A percentile compares a stretch with the other conserved stretches of the same genome.
These are phyloP conservation scores for Sipha maydis DNA, from an alignment of 2,888 invertebrate species.

Conservation along the genomic window DNA sequence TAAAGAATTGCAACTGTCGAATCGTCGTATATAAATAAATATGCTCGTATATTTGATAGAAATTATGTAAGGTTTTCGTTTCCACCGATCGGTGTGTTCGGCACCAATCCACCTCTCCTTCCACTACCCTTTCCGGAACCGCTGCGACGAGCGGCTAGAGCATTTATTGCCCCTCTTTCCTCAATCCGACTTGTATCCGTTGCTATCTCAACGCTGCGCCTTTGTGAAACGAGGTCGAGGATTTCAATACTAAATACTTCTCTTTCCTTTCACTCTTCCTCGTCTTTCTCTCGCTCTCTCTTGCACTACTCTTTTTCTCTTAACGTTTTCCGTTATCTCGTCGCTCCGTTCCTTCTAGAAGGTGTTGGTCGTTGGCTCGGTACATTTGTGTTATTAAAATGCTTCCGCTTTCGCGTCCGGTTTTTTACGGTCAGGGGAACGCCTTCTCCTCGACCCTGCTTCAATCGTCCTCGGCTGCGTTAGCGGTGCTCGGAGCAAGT, in stretches of 20 bases:
- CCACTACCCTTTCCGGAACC: neutral
- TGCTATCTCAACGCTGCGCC: slow-evolving; percentile 1
- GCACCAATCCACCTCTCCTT: neutral
- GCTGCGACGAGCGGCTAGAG: neutral
- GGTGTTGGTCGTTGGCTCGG: neutral
- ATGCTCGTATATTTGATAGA: neutral
- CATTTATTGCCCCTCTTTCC: neutral
- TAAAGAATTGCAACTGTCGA: neutral
- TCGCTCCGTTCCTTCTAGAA: neutral
- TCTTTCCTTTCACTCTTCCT: neutral
- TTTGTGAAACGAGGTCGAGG: slow-evolving; percentile 25
- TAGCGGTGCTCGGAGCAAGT: neutral
- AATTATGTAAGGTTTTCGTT: slow-evolving; percentile 30
- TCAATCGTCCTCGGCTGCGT: neutral
- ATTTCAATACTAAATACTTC: neutral
- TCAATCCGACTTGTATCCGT: neutral
- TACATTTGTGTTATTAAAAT: slow-evolving; percentile 36
- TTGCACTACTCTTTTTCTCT: neutral
- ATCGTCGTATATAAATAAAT: too few relatives aligned
- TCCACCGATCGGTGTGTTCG: neutral
- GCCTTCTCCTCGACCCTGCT: neutral
- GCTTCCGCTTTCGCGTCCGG: neutral
- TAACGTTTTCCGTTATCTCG: neutral
- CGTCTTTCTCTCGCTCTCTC: neutral
- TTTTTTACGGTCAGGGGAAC: slow-evolving; percentile 55